Percentiles rank a stretch among this genome's conserved stretches.
Conservation (phyloP, 2,888 invertebrate genomes). For the Mythimna loreyi region DNA sequence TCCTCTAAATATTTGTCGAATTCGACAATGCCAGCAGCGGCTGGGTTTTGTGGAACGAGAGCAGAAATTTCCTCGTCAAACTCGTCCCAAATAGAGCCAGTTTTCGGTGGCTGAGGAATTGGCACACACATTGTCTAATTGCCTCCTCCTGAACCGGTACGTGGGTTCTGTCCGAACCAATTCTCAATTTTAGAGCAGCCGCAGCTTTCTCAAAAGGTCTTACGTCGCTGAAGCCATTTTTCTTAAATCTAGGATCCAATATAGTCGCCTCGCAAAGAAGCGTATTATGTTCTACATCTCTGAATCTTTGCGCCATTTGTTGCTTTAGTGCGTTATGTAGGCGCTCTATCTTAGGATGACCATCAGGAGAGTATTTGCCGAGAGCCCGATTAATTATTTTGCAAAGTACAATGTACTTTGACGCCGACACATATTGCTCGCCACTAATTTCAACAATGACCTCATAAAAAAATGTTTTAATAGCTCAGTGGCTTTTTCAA, state of each 20-base stretch:
- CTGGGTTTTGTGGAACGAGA: slow-evolving; percentile 11
- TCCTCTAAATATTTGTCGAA: slow-evolving; percentile 19
- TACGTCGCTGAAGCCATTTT: slow-evolving; percentile 9
- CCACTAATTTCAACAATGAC: slow-evolving; percentile 55
- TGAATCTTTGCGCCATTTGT: slow-evolving; percentile 22
- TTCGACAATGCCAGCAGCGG: slow-evolving; percentile 8
- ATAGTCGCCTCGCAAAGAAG: slow-evolving; percentile 32
- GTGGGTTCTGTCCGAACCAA: slow-evolving; percentile 26
- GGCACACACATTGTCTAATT: slow-evolving; percentile 4
- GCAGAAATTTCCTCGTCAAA: slow-evolving; percentile 2
- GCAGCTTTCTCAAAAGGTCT: slow-evolving; percentile 38
- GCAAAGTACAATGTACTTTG: slow-evolving; percentile 51
- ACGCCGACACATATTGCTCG: slow-evolving; percentile 44
- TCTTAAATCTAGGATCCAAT: no score
- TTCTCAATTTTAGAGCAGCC: slow-evolving; percentile 35
- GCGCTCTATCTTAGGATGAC: slow-evolving; percentile 7
- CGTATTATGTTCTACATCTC: slow-evolving; percentile 34
- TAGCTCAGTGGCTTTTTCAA: slow-evolving; percentile 28
- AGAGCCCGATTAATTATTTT: slow-evolving; percentile 40
- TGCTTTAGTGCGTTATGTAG: slow-evolving; percentile 15
- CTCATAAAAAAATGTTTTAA: slow-evolving; percentile 54
- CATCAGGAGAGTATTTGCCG: background rate
- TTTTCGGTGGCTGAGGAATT: slow-evolving; percentile 12
- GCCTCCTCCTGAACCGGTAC: background rate
- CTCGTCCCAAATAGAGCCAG: slow-evolving; percentile 9